These are phyloP conservation scores for Agapostemon virescens DNA, from an alignment of 2,888 invertebrate genomes.

Conservation along the genomic window DNA sequence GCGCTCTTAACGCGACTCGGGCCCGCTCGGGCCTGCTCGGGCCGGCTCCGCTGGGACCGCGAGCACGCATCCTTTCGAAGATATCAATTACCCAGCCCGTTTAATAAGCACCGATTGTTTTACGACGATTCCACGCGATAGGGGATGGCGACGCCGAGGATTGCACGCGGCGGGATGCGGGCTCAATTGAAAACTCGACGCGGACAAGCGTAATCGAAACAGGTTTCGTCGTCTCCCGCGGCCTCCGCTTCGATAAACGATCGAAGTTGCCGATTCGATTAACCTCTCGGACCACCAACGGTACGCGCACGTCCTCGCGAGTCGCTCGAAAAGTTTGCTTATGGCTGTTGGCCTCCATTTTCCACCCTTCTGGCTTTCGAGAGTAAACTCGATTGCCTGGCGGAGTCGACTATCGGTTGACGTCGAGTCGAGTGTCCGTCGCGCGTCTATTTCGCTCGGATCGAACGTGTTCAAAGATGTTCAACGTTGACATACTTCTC, in stretches of 20 bases:
- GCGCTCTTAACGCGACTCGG: constrained; percentile 4
- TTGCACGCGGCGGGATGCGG: not conserved
- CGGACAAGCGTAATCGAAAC: constrained; percentile 10
- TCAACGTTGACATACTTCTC: too few relatives aligned
- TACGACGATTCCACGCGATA: not conserved
- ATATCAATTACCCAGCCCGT: constrained; percentile 1
- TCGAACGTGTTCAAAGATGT: too few relatives aligned
- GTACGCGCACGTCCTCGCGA: not conserved
- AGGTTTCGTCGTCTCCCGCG: not conserved
- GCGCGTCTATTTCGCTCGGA: too few relatives aligned
- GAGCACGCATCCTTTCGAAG: not conserved
- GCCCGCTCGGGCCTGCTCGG: not conserved
- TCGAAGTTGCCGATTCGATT: not conserved
- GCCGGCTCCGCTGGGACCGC: not conserved
- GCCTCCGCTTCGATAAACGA: not conserved
- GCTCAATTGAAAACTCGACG: constrained; percentile 15
- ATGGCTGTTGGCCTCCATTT: too few relatives aligned
- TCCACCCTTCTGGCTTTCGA: too few relatives aligned
- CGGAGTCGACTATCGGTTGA: too few relatives aligned
- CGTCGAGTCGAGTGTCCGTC: too few relatives aligned
- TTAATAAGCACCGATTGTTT: not conserved
- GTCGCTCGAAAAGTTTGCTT: too few relatives aligned
- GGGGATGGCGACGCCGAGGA: not conserved
- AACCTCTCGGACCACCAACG: not conserved
- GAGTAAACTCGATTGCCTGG: too few relatives aligned